These are phyloP conservation scores for Lycocorax pyrrhopterus DNA, from an alignment of 2,113 vertebrate genomes.

Conservation along the genomic window DNA sequence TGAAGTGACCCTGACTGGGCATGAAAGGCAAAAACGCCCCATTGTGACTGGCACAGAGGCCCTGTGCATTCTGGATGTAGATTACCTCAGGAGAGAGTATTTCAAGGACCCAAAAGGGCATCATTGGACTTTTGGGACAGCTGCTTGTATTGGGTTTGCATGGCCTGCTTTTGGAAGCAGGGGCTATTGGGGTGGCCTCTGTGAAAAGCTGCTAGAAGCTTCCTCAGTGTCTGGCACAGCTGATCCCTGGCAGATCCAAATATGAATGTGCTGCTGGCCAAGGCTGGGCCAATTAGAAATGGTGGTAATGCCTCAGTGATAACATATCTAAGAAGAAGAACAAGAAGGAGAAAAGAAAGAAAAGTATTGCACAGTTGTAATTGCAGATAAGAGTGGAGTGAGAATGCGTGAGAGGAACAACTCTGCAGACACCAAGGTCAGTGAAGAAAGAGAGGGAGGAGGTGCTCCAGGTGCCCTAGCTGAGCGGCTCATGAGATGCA, in stretches of 20 bases:
- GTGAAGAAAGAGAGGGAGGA: background rate
- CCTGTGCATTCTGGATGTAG: background rate
- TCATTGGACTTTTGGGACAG: background rate
- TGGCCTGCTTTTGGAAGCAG: background rate
- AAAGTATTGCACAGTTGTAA: background rate
- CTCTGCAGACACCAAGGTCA: background rate
- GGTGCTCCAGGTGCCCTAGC: no score
- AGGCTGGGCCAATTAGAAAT: background rate
- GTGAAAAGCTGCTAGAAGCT: background rate
- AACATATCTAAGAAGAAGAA: background rate
- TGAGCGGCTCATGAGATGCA: background rate
- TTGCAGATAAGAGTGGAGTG: background rate
- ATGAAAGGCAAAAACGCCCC: background rate
- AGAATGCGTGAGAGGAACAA: background rate
- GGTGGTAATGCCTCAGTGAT: background rate
- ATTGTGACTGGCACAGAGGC: background rate
- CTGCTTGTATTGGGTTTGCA: background rate
- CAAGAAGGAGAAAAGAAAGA: background rate
- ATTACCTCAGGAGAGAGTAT: background rate
- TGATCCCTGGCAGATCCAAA: background rate
- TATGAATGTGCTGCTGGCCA: background rate
- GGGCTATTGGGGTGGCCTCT: background rate
- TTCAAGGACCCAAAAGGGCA: background rate
- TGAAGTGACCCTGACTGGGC: background rate
- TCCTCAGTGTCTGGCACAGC: background rate